Evolutionary conservation across 1,140 invertebrate species (phyloP).

Genomic region (Orius insidiosus): DNA sequence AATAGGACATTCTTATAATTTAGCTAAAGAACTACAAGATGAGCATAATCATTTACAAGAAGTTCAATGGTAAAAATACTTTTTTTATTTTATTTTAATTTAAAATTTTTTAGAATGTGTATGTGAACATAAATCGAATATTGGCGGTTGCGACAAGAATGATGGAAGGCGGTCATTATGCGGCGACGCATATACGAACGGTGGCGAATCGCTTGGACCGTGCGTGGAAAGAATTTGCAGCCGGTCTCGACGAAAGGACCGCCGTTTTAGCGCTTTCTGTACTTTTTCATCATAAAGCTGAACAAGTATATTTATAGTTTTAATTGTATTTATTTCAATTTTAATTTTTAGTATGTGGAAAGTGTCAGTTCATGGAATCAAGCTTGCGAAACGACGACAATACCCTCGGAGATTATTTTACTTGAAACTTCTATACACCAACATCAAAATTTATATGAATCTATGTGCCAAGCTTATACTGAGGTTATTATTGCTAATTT

Average conservation of each 20-base stretch:
- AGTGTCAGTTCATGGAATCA: slow-evolving; percentile 80
- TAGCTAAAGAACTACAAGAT: slow-evolving; percentile 82
- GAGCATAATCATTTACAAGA: slow-evolving; percentile 87
- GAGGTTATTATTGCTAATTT: slow-evolving; percentile 43
- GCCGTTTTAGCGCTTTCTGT: slow-evolving; percentile 85
- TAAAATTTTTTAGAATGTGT: slow-evolving; percentile 37
- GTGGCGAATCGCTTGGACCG: slow-evolving; percentile 67
- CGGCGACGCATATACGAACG: slow-evolving; percentile 66
- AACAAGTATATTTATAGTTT: slow-evolving; percentile 41
- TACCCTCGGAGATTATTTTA: slow-evolving; percentile 71
- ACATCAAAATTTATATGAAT: slow-evolving; percentile 86
- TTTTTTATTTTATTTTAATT: slow-evolving; percentile 13
- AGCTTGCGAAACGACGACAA: slow-evolving; percentile 60
- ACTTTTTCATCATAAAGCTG: slow-evolving; percentile 92
- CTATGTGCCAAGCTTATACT: slow-evolving; percentile 92
- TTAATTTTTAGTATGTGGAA: slow-evolving; percentile 69
- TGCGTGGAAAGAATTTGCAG: slow-evolving; percentile 90
- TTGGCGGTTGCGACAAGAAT: slow-evolving; percentile 73
- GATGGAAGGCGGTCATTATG: slow-evolving; percentile 83
- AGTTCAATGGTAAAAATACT: slow-evolving; percentile 76
- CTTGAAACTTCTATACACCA: slow-evolving; percentile 81
- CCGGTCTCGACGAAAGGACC: slow-evolving; percentile 81
- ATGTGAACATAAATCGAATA: slow-evolving; percentile 82
- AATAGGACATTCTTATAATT: slow-evolving; percentile 81
- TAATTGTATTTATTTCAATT: slow-evolving; percentile 13